phyloP scores from a whole-genome alignment of 2,113 vertebrate genomes.

The Actenoides hombroni region DNA sequence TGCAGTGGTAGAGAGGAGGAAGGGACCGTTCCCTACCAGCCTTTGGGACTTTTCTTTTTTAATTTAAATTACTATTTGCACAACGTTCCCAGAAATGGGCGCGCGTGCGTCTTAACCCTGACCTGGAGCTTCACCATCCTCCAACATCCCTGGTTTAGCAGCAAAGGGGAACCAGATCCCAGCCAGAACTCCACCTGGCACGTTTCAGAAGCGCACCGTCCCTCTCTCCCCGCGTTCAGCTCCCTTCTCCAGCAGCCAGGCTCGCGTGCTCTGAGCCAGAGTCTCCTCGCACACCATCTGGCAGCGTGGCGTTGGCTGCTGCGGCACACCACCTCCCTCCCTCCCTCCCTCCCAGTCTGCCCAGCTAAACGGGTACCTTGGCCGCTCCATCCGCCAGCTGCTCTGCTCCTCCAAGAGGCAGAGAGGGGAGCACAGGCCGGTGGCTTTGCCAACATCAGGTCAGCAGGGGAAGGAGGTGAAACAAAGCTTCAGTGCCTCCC shows the following conservation, averaged over 20 bases:
- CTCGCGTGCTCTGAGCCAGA: neutral
- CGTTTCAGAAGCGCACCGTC: neutral
- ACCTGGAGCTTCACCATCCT: neutral
- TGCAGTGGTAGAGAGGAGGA: neutral
- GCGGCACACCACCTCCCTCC: neutral
- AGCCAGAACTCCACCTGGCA: neutral
- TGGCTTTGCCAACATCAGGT: slow-evolving; percentile 23
- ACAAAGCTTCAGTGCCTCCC: neutral
- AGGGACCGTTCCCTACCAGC: neutral
- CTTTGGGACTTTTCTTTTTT: neutral
- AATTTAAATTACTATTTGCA: neutral
- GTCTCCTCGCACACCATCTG: neutral
- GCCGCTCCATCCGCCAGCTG: slow-evolving; percentile 36
- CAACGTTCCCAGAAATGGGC: neutral
- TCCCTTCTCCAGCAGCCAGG: neutral
- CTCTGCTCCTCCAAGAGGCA: slow-evolving; percentile 1
- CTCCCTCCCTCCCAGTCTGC: neutral
- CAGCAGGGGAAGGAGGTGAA: neutral
- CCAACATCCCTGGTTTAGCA: neutral
- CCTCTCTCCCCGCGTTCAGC: neutral
- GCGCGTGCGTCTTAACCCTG: neutral
- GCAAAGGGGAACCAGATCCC: neutral
- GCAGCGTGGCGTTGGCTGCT: neutral
- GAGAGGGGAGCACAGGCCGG: neutral
- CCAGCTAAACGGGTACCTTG: neutral